Evolutionary conservation across 2,888 invertebrate genomes (phyloP).

Genomic region (Ichneumoninae sp.): DNA sequence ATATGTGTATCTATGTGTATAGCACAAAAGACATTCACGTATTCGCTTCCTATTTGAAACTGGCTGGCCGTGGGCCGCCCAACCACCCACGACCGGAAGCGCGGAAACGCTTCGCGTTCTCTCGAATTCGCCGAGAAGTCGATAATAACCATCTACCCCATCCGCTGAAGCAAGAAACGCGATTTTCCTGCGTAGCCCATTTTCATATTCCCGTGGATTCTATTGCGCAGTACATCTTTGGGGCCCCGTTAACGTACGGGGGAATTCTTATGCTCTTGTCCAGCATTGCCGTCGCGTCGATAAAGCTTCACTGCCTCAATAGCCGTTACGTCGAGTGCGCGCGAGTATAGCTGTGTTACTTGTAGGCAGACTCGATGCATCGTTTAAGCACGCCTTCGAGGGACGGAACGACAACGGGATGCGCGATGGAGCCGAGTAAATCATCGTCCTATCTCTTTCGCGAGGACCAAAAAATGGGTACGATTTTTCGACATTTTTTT

Average conservation of each 20-base stretch:
- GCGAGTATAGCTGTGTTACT: conserved; percentile 15
- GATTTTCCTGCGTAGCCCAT: conserved; percentile 33
- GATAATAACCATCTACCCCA: conserved; percentile 50
- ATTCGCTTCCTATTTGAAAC: conserved; percentile 41
- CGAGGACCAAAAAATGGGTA: neutral
- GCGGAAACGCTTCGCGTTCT: conserved; percentile 60
- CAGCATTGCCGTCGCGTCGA: conserved; percentile 53
- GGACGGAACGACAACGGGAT: conserved; percentile 37
- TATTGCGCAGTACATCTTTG: conserved; percentile 45
- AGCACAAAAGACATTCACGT: conserved; percentile 5
- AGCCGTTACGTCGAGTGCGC: conserved; percentile 37
- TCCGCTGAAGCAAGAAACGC: conserved; percentile 36
- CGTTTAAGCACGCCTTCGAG: conserved; percentile 49
- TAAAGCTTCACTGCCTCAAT: conserved; percentile 58
- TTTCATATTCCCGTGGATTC: conserved; percentile 52
- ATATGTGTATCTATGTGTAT: neutral
- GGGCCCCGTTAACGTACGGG: conserved; percentile 7
- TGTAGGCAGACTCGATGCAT: conserved; percentile 41
- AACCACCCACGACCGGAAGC: conserved; percentile 30
- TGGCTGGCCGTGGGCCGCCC: conserved; percentile 38
- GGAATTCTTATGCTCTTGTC: neutral
- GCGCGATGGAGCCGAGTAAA: conserved; percentile 46
- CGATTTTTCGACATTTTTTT: neutral
- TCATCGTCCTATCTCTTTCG: conserved; percentile 34
- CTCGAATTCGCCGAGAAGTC: conserved; percentile 60